Base-by-base conservation (phyloP, 2,797 vertebrate genomes). In the Hyperoplus immaculatus region DNA sequence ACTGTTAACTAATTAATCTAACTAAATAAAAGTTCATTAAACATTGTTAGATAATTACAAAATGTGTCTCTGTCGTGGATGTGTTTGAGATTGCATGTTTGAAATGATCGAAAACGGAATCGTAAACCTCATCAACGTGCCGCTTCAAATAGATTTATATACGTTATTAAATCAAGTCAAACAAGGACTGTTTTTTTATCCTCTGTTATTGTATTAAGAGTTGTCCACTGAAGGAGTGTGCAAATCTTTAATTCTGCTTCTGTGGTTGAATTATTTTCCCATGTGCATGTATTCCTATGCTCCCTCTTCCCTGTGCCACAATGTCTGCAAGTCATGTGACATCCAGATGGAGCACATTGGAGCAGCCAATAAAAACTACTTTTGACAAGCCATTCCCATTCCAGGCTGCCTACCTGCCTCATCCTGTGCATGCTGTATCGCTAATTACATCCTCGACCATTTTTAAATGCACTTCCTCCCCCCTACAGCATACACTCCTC, bases 1-100 rank as follows among this genome's bases (percentile, higher is more conserved):
- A 94, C 94, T 95, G 94, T 94, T 95, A 94, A 93, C 94, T 94
- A 92, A 93, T 94, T 93, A 94, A 94, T 94, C 92, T 95, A 95
- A 94, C 90, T 90, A 90, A 95, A 94, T 94, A 93, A 94, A 94
- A 92, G 83, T 83, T 92, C 91, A 95, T 95, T 94, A 94, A 95
- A 94, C 92, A 93, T 95, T 94, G 93, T 94, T 95, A 93, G 91
- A 92, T 95, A 93, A 94, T 88, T 90, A 83, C 72, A 75, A 85
- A 67, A 73, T 70, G 77, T 85, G 76, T 89, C 77, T 88, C 62
- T 67, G 41, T 78, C 81, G 54, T 86, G 80, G 65, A 58, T 83
- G 72, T 89, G 83, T 90, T 75, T 88, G 41, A 68, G 49, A 56
- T 63, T 68, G 63, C 21, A 61, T 69, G 41, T 54, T 18, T 55